Base-by-base conservation (phyloP, 2,888 invertebrate species). In the Agrypnus murinus region DNA sequence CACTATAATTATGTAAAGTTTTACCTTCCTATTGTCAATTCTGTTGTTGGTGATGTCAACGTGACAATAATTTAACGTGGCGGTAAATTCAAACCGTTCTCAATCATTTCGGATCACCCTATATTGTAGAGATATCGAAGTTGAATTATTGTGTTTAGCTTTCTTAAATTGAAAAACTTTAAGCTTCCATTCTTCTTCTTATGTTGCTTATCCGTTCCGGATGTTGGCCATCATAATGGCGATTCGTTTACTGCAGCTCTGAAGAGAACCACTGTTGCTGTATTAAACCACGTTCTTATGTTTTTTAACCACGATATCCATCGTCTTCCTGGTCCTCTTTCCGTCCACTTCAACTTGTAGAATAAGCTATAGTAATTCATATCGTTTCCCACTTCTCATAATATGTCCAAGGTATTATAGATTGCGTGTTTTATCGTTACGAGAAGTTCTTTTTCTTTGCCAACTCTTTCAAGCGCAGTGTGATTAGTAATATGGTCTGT, bases 401-500 rank as follows among this genome's bases (percentile, higher is more conserved):
- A 50, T 50, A 15, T 25, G 25, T 8, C 50, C 50, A 8, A 55
- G 31, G 15, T 55, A 55, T 32, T 55, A 8, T 7, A 55, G 57
- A 6, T 55, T 55, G 6, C 36, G 31, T 32, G 7, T 25, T 50
- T 50, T 50, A 15, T 25, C 7, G 19, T 17, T 19, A 10, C 5
- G 8, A 50, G 6, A 3, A 50, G 17, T 50, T 50, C 17, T 19
- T 9, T 9, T 50, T 45, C 66, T 45, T 40, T 66, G 2, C 36
- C 17, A 15, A 60, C 6, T 36, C 43, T 65, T 12, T 55, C 43
- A 2, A 64, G 60, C 8, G 65, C 66, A 5, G 34, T 53, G 1
- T 66, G 32, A 14, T 66, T 66, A 3, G 60, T 62, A 1, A 64
- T 32, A 34, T 67, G 31, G 1, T 65, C 62, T 15, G 32, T 43